Percentiles rank a stretch among this genome's conserved stretches.
Evolutionary conservation across 2,888 invertebrate genomes (phyloP).

Genomic region (Caenorhabditis plicata): DNA sequence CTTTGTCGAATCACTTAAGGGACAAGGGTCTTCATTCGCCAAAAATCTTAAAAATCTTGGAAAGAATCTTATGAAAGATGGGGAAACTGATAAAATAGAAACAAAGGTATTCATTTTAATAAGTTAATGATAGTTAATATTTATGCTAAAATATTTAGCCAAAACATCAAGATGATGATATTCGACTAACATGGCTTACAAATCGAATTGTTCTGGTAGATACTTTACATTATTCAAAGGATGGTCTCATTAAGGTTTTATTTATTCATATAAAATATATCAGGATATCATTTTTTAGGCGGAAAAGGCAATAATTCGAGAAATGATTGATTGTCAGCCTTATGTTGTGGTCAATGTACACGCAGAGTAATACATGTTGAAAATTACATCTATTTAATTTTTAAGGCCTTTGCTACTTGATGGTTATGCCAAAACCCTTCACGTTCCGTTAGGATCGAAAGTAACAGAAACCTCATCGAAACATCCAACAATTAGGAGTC

Average conservation of each 20-base stretch:
- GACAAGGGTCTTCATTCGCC: constrained; percentile 31
- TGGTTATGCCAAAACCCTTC: constrained; percentile 32
- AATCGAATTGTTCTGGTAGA: constrained; percentile 30
- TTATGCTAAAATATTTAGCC: constrained; percentile 8
- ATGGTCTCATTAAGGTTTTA: constrained; percentile 16
- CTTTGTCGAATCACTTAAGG: constrained; percentile 20
- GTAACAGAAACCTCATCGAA: constrained; percentile 1
- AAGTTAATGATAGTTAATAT: not conserved
- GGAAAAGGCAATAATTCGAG: constrained; percentile 22
- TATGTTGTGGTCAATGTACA: constrained; percentile 32
- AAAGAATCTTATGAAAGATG: constrained; percentile 27
- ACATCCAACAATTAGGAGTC: constrained; percentile 18
- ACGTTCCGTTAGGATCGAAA: constrained; percentile 33
- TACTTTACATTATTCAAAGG: constrained; percentile 23
- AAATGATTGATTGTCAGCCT: constrained; percentile 35
- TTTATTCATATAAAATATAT: not conserved
- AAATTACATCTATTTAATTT: not conserved
- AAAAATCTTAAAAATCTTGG: constrained; percentile 36
- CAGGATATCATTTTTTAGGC: constrained; percentile 13
- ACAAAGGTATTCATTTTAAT: not conserved
- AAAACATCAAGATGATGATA: constrained; percentile 26
- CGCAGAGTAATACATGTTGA: constrained; percentile 13
- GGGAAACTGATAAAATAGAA: constrained; percentile 5
- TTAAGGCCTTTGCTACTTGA: constrained; percentile 27
- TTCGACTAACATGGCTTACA: constrained; percentile 31